A percentile compares a stretch with the other conserved stretches of the same genome.
phyloP scores from a whole-genome alignment of 2,888 invertebrate species.

The Trichogramma evanescens region DNA sequence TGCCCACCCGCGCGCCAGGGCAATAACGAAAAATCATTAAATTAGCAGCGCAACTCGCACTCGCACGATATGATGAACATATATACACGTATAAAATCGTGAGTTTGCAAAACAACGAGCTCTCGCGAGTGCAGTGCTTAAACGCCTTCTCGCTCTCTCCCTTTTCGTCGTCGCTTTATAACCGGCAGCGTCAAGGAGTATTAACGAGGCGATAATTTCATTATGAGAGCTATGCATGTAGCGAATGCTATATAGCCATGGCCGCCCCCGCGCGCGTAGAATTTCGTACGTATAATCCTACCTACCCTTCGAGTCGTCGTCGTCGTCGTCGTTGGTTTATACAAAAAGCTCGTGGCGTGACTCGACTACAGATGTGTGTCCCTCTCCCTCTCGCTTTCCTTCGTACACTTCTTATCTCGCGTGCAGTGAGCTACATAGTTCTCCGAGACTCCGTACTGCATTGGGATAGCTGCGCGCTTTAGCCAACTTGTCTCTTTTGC shows the following conservation, averaged over 20 bases:
- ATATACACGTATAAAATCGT: too few species aligned
- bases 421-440: background rate
- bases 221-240: constrained; percentile 25
- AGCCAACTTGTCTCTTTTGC: too few species aligned
- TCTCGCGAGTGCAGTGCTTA: constrained; percentile 24
- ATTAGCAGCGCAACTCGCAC: constrained; percentile 29
- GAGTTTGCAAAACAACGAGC: constrained; percentile 23
- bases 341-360: constrained; percentile 19
- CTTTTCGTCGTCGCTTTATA: too few species aligned
- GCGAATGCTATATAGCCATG: too few species aligned
- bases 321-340: constrained; percentile 11
- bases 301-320: background rate
- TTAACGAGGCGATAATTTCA: constrained; percentile 42
- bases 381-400: background rate
- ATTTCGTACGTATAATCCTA: too few species aligned
- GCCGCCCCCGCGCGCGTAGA: too few species aligned
- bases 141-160: too few species aligned
- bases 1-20: constrained; percentile 16
- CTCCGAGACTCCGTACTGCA: too few species aligned
- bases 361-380: constrained; percentile 15
- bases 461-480: too few species aligned
- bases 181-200: constrained; percentile 24
- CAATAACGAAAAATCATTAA: constrained; percentile 46
- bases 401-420: background rate
- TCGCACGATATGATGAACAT: background rate